phyloP scores from a whole-genome alignment of 2,888 invertebrate genomes.

The Limnephilus auricula region DNA sequence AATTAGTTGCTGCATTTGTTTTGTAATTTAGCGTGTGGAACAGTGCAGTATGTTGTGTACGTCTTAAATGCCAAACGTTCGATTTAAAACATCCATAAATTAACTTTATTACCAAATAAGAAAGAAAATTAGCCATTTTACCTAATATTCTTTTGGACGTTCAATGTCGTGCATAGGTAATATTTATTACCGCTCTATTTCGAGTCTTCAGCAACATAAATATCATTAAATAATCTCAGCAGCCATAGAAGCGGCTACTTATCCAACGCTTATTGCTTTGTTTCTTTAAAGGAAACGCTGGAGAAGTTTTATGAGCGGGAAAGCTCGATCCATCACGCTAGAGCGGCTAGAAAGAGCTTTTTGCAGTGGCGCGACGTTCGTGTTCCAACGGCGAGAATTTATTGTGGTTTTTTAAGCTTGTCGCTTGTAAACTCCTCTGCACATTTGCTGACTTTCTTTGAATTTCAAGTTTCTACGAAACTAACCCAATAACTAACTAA shows the following conservation, averaged over 20 bases:
- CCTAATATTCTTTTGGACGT: not conserved
- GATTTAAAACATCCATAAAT: too few species aligned
- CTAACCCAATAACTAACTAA: too few species aligned
- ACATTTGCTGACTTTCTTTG: not conserved
- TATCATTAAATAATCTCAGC: constrained; percentile 32
- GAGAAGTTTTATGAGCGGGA: constrained; percentile 46
- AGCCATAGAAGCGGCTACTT: constrained; percentile 32
- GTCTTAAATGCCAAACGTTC: too few species aligned
- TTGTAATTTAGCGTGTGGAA: too few species aligned
- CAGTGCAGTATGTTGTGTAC: too few species aligned
- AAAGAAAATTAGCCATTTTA: not conserved
- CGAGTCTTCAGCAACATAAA: not conserved
- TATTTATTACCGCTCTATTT: not conserved
- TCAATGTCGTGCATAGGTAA: not conserved
- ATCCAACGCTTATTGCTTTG: constrained; percentile 36
- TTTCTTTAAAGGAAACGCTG: constrained; percentile 28
- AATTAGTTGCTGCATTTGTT: too few species aligned
- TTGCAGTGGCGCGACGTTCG: constrained; percentile 8
- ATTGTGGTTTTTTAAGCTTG: constrained; percentile 19
- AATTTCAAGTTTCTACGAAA: not conserved
- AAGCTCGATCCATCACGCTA: constrained; percentile 33
- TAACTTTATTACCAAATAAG: too few species aligned
- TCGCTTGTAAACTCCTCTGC: constrained; percentile 15
- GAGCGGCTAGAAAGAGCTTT: constrained; percentile 26
- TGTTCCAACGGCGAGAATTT: constrained; percentile 20